Base-by-base conservation (phyloP, 2,113 vertebrate species). In the Aspidoscelis tigris region DNA sequence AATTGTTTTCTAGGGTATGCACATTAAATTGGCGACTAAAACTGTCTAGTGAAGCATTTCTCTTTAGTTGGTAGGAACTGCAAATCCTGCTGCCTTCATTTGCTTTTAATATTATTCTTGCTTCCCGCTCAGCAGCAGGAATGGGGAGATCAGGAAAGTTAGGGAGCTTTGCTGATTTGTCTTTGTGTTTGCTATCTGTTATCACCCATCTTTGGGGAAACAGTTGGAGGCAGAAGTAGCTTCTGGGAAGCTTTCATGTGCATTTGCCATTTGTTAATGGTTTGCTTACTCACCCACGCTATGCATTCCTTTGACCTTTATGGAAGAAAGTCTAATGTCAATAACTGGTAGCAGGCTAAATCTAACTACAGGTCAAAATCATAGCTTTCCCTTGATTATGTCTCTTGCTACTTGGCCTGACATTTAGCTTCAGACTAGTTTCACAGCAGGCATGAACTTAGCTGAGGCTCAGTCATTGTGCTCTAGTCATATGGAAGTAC, bases 111-210 rank as follows among this genome's bases (percentile, higher is more conserved):
- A 43, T 71, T 73, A 78, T 78, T 86, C 74, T 74, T 66, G 43
- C 64, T 80, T 70, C 12, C 55, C 76, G 33, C 21, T 58, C 12
- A 39, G 78, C 69, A 87, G 33, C 74, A 24, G 84, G 76, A 78
- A 53, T 80, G 41, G 83, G 74, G 5, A 20, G 64, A 79, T 88
- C 58, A 0, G 88, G 90, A 89, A 85, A 81, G 0, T 85, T 74
- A 1, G 39, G 77, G 84, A 39, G 77, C 69, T 82, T 83, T 85
- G 70, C 87, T 93, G 93, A 93, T 81, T 93, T 92, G 92, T 86
- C 85, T 44, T 85, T 1, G 87, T 86, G 20, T 61, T 69, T 24
- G 41, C 80, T 8, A 0, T 44, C 83, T 85, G 85, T 11, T 0
- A 0, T 84, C 80, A 87, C 81, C 69, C 12, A 9, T 0, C 85